Evolutionary conservation across 2,888 invertebrate species (phyloP).

Genomic region (Eudemis profundana): DNA sequence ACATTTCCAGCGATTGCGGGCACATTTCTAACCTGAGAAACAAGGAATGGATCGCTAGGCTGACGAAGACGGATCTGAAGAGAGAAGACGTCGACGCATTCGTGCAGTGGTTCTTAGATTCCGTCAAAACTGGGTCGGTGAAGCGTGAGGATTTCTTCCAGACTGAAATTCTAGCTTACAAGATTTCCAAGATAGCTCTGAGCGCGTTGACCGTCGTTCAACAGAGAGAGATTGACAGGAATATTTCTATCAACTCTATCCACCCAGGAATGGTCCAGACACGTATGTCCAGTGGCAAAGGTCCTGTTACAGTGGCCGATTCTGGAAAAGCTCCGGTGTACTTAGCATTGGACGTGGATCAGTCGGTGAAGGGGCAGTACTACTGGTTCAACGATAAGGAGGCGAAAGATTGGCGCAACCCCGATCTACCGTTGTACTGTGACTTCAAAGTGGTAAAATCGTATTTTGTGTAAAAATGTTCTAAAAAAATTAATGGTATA

Average conservation of each 20-base stretch:
- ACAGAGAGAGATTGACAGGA: conserved; percentile 46
- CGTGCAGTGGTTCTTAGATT: conserved; percentile 52
- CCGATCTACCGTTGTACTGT: conserved; percentile 25
- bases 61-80: conserved; percentile 48
- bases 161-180: conserved; percentile 47
- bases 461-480: conserved; percentile 1
- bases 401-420: conserved; percentile 51
- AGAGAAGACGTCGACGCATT: conserved; percentile 52
- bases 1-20: conserved; percentile 53
- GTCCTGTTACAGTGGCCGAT: conserved; percentile 48
- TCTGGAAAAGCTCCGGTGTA: conserved; percentile 48
- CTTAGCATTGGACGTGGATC: conserved; percentile 52
- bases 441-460: conserved; percentile 27
- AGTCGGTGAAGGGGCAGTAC: conserved; percentile 53
- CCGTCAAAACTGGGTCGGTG: conserved; percentile 48
- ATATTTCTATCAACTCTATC: conserved; percentile 51
- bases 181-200: conserved; percentile 52
- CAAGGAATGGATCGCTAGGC: conserved; percentile 49
- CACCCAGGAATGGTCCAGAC: conserved; percentile 55
- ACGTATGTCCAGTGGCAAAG: conserved; percentile 49
- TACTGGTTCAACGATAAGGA: conserved; percentile 54
- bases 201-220: conserved; percentile 51
- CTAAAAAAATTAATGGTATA: no score
- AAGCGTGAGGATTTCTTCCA: conserved; percentile 50
- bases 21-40: conserved; percentile 53